Evolutionary conservation across 2,888 invertebrate genomes (phyloP), one percentile per base, ranked within the genome.

Genomic region (Polylopha cassiicola): DNA sequence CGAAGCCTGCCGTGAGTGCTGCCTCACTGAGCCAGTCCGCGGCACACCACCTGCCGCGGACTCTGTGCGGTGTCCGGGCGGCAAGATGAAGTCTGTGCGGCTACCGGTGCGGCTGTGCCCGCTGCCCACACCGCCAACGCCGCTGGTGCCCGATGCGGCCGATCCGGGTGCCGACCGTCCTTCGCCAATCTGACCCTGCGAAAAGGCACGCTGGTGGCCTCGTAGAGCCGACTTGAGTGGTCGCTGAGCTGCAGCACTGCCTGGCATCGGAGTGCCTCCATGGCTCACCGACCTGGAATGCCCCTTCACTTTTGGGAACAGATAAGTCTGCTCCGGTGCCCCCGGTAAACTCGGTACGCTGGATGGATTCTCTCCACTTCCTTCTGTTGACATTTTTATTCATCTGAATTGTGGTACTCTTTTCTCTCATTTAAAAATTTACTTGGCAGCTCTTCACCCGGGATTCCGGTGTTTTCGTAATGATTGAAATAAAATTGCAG

Each of bases 71-170:
- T 95, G 94, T 0, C 94, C 94, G 0, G 94, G 93, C 1, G 95
- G 95, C 44, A 95, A 82, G 52, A 95, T 95, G 64, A 95, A 95
- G 65, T 95, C 95, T 1, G 95, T 95, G 67, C 92, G 93, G 46
- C 95, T 95, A 43, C 92, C 92, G 14, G 93, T 91, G 29, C 95
- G 89, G 68, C 90, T 92, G 84, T 95, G 94, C 1, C 93, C 92
- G 5, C 89, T 88, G 23, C 79, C 84, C 57, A 41, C 44, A 4
- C 24, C 8, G 7, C 10, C 17, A 18, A 13, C 29, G 18, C 21
- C 28, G 14, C 22, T 2, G 65, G 53, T 10, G 65, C 61, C 6
- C 72, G 61, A 47, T 66, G 70, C 37, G 61, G 67, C 23, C n/a
- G n/a, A n/a, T n/a, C n/a, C n/a, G n/a, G n/a, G n/a, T n/a, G n/a